Evolutionary conservation across 2,888 invertebrate genomes (phyloP).

Genomic region (Atethmia centrago): DNA sequence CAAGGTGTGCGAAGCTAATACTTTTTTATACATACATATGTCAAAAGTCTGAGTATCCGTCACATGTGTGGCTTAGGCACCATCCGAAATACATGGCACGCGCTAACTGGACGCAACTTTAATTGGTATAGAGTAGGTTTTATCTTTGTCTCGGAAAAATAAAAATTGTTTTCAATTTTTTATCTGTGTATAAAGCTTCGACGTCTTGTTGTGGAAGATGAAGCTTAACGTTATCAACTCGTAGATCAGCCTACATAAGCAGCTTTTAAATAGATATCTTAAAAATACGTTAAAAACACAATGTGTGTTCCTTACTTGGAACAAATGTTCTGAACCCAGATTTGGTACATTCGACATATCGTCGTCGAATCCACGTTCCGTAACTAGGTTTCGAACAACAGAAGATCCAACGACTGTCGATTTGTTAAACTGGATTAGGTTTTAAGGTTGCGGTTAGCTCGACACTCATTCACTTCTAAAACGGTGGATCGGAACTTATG

Average conservation of each 20-base stretch:
- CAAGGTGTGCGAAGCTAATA: neutral
- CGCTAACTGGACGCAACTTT: neutral
- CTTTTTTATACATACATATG: neutral
- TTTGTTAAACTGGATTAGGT: slow-evolving; percentile 52
- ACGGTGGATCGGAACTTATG: neutral
- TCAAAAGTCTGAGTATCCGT: neutral
- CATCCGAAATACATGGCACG: neutral
- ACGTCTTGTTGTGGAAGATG: neutral
- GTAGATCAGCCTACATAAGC: neutral
- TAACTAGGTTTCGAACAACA: slow-evolving; percentile 27
- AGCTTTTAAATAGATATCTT: neutral
- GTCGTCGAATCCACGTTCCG: slow-evolving; percentile 5
- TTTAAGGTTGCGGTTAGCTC: slow-evolving; percentile 23
- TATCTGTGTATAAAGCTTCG: neutral
- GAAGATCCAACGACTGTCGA: slow-evolving; percentile 21
- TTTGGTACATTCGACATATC: slow-evolving; percentile 27
- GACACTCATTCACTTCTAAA: neutral
- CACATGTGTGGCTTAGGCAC: neutral
- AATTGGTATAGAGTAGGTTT: neutral
- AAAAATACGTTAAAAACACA: neutral
- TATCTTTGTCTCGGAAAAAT: neutral
- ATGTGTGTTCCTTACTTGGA: neutral
- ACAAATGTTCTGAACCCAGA: slow-evolving; percentile 19
- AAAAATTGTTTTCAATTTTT: neutral
- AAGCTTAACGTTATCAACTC: neutral